phyloP scores from a whole-genome alignment of 1,140 invertebrate genomes.

The Papilio aristodemus region DNA sequence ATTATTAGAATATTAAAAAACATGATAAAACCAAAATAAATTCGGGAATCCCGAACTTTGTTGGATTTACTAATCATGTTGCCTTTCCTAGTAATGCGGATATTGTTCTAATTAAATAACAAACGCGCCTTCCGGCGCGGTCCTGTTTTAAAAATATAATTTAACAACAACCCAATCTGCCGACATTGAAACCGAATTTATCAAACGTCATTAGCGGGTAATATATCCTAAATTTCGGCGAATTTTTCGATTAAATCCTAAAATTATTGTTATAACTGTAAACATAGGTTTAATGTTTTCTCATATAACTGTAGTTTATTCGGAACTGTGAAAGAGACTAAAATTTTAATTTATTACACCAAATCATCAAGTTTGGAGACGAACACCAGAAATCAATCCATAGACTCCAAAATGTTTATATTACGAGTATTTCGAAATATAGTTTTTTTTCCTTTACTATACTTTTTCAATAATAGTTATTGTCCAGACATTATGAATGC shows the following conservation, averaged over 20 bases:
- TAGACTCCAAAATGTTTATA: too few species aligned
- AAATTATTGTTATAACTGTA: neutral
- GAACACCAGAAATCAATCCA: too few species aligned
- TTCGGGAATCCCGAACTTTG: constrained; percentile 52
- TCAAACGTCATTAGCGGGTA: constrained; percentile 22
- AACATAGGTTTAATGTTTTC: too few species aligned
- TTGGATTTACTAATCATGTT: constrained; percentile 3
- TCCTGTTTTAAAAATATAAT: constrained; percentile 20
- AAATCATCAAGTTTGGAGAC: too few species aligned
- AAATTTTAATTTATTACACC: too few species aligned
- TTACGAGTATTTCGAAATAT: too few species aligned
- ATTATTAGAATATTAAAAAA: too few species aligned
- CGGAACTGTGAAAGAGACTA: too few species aligned
- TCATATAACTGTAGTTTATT: neutral
- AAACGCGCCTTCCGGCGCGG: constrained; percentile 18
- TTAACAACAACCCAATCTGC: neutral
- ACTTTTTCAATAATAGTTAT: too few species aligned
- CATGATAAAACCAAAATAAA: neutral
- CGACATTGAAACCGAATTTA: neutral
- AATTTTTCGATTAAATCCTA: constrained; percentile 5
- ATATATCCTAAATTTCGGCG: constrained; percentile 19
- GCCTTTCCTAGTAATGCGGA: constrained; percentile 14
- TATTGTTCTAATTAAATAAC: constrained; percentile 21
- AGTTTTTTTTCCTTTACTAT: too few species aligned
- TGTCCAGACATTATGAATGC: too few species aligned